phyloP scores from a whole-genome alignment of 2,113 vertebrate genomes.

The Proterorhinus semilunaris region DNA sequence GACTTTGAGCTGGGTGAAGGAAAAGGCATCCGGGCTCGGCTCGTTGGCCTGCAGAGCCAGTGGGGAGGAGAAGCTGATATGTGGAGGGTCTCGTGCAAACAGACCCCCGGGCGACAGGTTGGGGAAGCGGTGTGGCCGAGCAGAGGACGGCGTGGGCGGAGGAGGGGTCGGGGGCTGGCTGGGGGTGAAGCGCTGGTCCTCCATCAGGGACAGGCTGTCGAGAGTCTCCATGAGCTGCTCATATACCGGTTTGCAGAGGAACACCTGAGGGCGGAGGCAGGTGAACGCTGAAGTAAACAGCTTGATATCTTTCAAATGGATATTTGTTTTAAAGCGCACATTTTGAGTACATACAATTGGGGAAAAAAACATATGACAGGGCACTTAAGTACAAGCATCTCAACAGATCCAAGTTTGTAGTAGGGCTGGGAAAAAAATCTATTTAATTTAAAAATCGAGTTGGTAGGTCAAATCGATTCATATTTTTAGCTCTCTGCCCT shows the following conservation, averaged over 20 bases:
- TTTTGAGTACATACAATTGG: neutral
- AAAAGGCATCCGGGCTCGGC: slow-evolving; percentile 34
- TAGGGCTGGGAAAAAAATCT: too few relatives aligned
- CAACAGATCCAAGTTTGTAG: too few relatives aligned
- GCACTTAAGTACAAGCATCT: too few relatives aligned
- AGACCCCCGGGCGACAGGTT: slow-evolving; percentile 78
- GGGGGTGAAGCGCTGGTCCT: slow-evolving; percentile 77
- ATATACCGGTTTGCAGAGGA: slow-evolving; percentile 92
- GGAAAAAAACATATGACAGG: too few relatives aligned
- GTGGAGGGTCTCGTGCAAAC: slow-evolving; percentile 84
- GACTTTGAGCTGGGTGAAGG: slow-evolving; percentile 91
- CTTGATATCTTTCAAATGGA: neutral
- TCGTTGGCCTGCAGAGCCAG: slow-evolving; percentile 63
- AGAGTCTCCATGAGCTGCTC: slow-evolving; percentile 95
- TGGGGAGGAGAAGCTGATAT: slow-evolving; percentile 68
- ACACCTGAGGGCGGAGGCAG: slow-evolving; percentile 79
- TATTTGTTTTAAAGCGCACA: too few relatives aligned
- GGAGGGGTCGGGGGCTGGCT: slow-evolving; percentile 73
- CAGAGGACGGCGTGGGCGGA: slow-evolving; percentile 79
- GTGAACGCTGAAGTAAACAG: neutral
- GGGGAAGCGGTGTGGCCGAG: slow-evolving; percentile 74
- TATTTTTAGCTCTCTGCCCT: too few relatives aligned
- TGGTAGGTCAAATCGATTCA: too few relatives aligned
- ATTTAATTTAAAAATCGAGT: too few relatives aligned
- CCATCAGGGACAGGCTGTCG: slow-evolving; percentile 90